phyloP scores from a whole-genome alignment of 2,113 vertebrate genomes.

The Mastomys coucha region DNA sequence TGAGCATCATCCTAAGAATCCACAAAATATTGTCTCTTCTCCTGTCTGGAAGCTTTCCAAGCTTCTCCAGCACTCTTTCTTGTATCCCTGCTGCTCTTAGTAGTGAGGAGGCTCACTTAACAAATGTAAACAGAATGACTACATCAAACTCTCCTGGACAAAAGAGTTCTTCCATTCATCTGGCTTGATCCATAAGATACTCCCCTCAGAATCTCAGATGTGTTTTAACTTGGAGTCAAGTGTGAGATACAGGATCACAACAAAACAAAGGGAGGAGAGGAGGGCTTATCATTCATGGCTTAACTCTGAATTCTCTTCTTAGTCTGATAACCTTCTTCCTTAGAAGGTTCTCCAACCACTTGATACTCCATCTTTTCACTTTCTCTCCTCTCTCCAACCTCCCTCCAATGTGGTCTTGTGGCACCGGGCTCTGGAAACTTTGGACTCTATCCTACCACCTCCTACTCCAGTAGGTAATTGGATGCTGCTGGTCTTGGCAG shows the following conservation, averaged over 20 bases:
- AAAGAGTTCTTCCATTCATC: background rate
- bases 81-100: background rate
- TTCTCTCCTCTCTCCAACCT: background rate
- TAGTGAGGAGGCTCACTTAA: background rate
- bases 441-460: background rate
- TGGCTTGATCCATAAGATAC: background rate
- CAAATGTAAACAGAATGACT: background rate
- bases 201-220: background rate
- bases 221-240: background rate
- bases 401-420: background rate
- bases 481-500: constrained; percentile 65
- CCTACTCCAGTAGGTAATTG: constrained; percentile 52
- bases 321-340: background rate
- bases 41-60: background rate
- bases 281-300: background rate
- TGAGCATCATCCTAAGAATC: background rate
- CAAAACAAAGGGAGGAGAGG: background rate
- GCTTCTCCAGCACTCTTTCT: background rate
- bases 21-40: background rate
- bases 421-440: background rate
- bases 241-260: background rate
- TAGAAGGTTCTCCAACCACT: background rate
- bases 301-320: constrained; percentile 38
- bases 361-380: background rate
- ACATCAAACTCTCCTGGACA: background rate